These are phyloP conservation scores for Sthenelais limicola DNA, from an alignment of 2,888 invertebrate genomes.

Conservation along the genomic window DNA sequence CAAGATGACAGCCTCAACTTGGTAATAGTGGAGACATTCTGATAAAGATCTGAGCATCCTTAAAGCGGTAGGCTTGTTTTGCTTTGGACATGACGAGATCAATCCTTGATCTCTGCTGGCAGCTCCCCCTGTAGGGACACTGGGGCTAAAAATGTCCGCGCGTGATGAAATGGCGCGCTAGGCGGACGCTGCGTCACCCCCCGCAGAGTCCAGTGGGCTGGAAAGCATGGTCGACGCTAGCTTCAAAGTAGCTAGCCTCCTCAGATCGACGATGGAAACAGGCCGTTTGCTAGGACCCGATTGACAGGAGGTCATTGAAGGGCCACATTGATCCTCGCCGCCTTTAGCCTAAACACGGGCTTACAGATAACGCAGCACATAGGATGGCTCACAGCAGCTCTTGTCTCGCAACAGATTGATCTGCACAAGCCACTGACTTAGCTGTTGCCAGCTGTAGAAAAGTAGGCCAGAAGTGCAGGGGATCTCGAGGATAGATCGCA, in stretches of 20 bases:
- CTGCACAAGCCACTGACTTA: not conserved
- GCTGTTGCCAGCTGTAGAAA: conserved; percentile 34
- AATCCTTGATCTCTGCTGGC: too few species aligned
- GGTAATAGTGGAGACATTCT: too few species aligned
- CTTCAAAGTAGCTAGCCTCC: conserved; percentile 1
- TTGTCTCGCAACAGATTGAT: conserved; percentile 35
- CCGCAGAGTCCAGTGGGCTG: not conserved
- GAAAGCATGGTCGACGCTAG: not conserved
- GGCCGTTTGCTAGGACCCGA: conserved; percentile 3
- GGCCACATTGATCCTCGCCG: conserved; percentile 12
- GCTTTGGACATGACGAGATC: too few species aligned
- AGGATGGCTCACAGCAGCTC: conserved; percentile 8
- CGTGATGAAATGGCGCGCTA: not conserved
- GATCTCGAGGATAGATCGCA: conserved; percentile 9
- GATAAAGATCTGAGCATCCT: too few species aligned
- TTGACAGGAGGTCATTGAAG: not conserved
- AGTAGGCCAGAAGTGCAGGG: conserved; percentile 31
- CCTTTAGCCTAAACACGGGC: conserved; percentile 5
- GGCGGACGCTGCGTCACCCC: not conserved
- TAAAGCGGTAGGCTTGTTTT: too few species aligned
- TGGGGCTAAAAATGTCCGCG: not conserved
- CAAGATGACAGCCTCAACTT: too few species aligned
- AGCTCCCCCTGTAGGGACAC: too few species aligned
- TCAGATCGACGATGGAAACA: not conserved
- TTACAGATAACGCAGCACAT: not conserved